phyloP scores from a whole-genome alignment of 23 tunicate genomes.

The Styela clava region DNA sequence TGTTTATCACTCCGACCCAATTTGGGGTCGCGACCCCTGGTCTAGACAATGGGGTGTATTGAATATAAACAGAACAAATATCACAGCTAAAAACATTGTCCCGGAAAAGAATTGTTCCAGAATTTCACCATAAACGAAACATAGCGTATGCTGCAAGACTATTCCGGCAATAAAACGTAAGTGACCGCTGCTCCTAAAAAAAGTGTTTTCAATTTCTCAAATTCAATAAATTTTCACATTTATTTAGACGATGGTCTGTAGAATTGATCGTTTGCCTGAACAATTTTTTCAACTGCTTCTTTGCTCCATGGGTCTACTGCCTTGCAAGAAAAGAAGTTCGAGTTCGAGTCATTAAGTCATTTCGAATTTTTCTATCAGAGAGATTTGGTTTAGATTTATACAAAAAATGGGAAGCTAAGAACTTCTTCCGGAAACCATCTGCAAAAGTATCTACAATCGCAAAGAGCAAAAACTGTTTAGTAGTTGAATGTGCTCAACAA shows the following conservation, averaged over 20 bases:
- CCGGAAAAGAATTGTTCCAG: not conserved
- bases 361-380: not conserved
- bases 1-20: too few species aligned
- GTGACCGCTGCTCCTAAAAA: not conserved
- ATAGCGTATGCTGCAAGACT: too few species aligned
- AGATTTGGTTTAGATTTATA: not conserved
- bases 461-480: not conserved
- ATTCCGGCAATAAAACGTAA: too few species aligned
- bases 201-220: too few species aligned
- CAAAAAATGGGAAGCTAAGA: not conserved
- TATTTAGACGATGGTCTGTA: not conserved
- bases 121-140: not conserved
- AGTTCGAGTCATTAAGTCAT: not conserved
- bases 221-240: not conserved
- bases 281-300: conserved; percentile 38
- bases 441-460: not conserved
- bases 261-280: not conserved
- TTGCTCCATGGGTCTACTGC: conserved; percentile 72
- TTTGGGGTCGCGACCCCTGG: too few species aligned
- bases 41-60: too few species aligned
- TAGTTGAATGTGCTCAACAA: too few species aligned
- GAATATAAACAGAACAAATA: too few species aligned
- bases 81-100: not conserved
- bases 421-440: not conserved
- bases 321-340: conserved; percentile 26